Percentiles rank a stretch among this genome's conserved stretches.
phyloP scores from a whole-genome alignment of 2,113 vertebrate species.

The Jaculus jaculus region DNA sequence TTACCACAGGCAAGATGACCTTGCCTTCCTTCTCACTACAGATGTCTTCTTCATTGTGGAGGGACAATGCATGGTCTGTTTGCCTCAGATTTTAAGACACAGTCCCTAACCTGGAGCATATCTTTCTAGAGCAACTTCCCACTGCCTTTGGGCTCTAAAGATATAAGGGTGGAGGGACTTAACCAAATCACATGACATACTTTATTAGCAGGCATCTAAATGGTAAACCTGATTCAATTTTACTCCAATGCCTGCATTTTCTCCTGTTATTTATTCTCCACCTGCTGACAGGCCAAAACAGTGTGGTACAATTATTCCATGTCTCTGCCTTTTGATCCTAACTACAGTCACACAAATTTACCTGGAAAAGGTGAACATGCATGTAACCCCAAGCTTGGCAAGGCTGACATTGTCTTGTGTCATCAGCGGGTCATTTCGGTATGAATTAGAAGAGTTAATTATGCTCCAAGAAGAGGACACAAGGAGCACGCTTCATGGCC shows the following conservation, averaged over 20 bases:
- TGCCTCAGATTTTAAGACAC: constrained; percentile 53
- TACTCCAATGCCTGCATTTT: constrained; percentile 10
- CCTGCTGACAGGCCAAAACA: neutral
- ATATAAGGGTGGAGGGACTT: neutral
- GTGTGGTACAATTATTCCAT: neutral
- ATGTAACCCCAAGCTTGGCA: constrained; percentile 89
- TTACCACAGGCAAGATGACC: constrained; percentile 22
- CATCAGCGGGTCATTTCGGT: constrained; percentile 88
- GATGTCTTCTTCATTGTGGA: neutral
- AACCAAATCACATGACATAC: constrained; percentile 21
- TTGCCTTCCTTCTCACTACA: neutral
- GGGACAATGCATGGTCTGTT: neutral
- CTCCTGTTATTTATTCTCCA: constrained; percentile 29
- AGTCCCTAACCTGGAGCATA: constrained; percentile 14
- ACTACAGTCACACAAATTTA: constrained; percentile 67
- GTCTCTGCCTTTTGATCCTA: constrained; percentile 28
- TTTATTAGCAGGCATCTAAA: neutral
- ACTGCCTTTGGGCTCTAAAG: constrained; percentile 44
- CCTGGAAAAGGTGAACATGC: constrained; percentile 92
- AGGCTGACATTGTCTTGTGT: constrained; percentile 88
- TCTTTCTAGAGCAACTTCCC: constrained; percentile 60
- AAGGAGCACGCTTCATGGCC: neutral
- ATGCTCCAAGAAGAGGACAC: neutral
- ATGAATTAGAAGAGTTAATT: neutral
- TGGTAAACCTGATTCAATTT: neutral